phyloP scores from a whole-genome alignment of 2,113 vertebrate genomes.

The Girardinichthys multiradiatus region DNA sequence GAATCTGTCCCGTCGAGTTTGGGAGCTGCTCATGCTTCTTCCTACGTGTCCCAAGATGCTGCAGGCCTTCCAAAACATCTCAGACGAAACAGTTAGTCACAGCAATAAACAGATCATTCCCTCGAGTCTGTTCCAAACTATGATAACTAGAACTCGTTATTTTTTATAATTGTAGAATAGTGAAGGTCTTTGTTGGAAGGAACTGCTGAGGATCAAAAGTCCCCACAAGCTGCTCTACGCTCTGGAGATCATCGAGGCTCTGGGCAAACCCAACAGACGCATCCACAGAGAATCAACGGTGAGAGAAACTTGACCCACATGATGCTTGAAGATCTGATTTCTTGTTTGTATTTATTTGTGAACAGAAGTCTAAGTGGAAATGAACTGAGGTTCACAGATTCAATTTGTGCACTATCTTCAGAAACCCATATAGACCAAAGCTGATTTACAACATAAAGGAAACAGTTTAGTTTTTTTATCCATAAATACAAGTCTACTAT shows the following conservation, averaged over 20 bases:
- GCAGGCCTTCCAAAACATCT: conserved; percentile 97
- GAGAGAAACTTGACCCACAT: background rate
- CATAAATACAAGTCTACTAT: too few relatives aligned
- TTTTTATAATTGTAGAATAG: conserved; percentile 78
- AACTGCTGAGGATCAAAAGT: conserved; percentile 94
- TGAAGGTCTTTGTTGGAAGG: conserved; percentile 95
- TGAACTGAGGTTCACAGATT: too few relatives aligned
- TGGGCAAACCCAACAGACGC: conserved; percentile 96
- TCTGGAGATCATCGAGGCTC: conserved; percentile 96
- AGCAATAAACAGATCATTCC: background rate
- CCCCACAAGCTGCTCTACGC: conserved; percentile 97
- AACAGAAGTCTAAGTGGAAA: background rate
- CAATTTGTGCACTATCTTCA: too few relatives aligned
- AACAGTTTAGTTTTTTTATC: too few relatives aligned
- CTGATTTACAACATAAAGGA: too few relatives aligned
- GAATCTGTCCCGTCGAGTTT: conserved; percentile 95
- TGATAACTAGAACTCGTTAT: background rate
- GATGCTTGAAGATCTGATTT: background rate
- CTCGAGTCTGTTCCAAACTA: background rate
- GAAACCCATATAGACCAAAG: too few relatives aligned
- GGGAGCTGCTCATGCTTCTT: conserved; percentile 97
- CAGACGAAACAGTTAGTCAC: conserved; percentile 89
- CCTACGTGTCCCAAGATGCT: conserved; percentile 99
- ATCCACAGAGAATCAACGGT: conserved; percentile 97
- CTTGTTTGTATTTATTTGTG: background rate